Conservation (phyloP, 2,797 vertebrate species). For the Pempheris klunzingeri region DNA sequence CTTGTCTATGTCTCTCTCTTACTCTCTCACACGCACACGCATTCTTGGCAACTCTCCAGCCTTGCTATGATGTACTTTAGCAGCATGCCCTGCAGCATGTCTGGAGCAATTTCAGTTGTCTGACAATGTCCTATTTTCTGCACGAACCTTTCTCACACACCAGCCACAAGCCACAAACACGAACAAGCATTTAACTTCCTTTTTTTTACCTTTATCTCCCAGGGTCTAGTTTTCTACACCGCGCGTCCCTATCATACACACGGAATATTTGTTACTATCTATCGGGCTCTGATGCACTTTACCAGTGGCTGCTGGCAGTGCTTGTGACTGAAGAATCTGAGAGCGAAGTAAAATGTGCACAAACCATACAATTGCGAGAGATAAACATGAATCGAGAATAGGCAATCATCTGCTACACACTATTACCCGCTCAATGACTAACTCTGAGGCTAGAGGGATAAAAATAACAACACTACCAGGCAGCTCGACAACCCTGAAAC, state of each 20-base stretch:
- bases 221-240: slow-evolving; percentile 2
- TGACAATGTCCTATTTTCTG: slow-evolving; percentile 55
- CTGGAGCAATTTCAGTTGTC: slow-evolving; percentile 61
- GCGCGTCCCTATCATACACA: slow-evolving; percentile 7
- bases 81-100: slow-evolving; percentile 64
- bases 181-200: slow-evolving; percentile 3
- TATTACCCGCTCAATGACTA: slow-evolving; percentile 21
- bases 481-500: slow-evolving; percentile 45
- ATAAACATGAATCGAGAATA: slow-evolving; percentile 6
- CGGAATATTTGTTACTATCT: slow-evolving; percentile 7
- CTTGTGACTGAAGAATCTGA: not conserved
- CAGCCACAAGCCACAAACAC: slow-evolving; percentile 26
- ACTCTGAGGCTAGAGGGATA: slow-evolving; percentile 26
- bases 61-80: slow-evolving; percentile 60
- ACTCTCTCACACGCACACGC: slow-evolving; percentile 28
- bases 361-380: not conserved
- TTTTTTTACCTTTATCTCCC: slow-evolving; percentile 1
- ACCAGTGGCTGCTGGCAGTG: slow-evolving; percentile 17
- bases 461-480: slow-evolving; percentile 44
- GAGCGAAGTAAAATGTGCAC: slow-evolving; percentile 1
- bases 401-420: slow-evolving; percentile 29
- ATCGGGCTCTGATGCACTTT: slow-evolving; percentile 16
- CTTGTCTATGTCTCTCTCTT: slow-evolving; percentile 37
- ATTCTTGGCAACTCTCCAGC: slow-evolving; percentile 64
- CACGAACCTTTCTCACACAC: slow-evolving; percentile 34